These are phyloP conservation scores for Dimorphilus gyrociliatus DNA, from an alignment of 2,888 invertebrate species.

Conservation along the genomic window DNA sequence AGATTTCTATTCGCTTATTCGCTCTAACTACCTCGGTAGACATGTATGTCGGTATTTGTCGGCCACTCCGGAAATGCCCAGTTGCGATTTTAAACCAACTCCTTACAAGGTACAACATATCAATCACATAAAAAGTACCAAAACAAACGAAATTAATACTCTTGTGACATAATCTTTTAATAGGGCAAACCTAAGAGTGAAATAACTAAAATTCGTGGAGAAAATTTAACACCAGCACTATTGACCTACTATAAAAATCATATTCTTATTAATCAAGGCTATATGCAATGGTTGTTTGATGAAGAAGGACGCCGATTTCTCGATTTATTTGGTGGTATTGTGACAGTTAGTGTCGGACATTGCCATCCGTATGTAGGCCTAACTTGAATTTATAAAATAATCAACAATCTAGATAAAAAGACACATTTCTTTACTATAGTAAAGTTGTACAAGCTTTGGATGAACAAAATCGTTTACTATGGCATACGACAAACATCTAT, in stretches of 20 bases:
- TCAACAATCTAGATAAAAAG: no score
- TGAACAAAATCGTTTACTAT: constrained; percentile 61
- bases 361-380: constrained; percentile 86
- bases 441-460: constrained; percentile 62
- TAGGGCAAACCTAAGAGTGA: no score
- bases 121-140: no score
- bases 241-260: constrained; percentile 58
- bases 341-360: constrained; percentile 90
- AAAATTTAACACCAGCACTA: constrained; percentile 9
- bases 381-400: no score
- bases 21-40: no score
- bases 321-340: constrained; percentile 90
- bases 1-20: no score
- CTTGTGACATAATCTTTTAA: no score
- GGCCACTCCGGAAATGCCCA: constrained; percentile 20
- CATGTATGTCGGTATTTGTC: no score
- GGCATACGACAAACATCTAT: constrained; percentile 85
- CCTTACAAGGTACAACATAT: constrained; percentile 12
- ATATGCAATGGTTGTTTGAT: constrained; percentile 84
- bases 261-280: constrained; percentile 59
- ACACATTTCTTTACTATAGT: constrained; percentile 44
- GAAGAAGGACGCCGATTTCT: constrained; percentile 67
- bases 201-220: no score
- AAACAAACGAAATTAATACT: no score
- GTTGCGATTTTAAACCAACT: constrained; percentile 22